Evolutionary conservation across 2,888 invertebrate species (phyloP), one percentile per base, ranked within the genome.

Genomic region (Adelphocoris suturalis): DNA sequence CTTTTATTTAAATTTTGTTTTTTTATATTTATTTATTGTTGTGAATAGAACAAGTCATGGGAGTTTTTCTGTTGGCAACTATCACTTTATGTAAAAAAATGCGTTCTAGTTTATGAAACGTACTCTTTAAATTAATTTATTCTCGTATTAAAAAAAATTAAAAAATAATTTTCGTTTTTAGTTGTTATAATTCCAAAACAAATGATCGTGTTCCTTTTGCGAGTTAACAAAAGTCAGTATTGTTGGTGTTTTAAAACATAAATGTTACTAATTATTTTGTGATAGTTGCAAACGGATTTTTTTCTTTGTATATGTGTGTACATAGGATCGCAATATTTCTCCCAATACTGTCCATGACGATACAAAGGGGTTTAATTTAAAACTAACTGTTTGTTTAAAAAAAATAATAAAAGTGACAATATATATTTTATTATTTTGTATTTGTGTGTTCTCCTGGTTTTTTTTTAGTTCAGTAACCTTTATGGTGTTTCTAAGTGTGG

Each of bases 371-470:
- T 78, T 88, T 78, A 78, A 88, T 78, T 88, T 88, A 80, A 86
- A 88, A 78, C 88, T 88, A 88, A 88, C 88, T 88, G 88, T 88
- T 88, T 88, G 76, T 88, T 87, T 88, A 52, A 52, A 55, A 61
- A 61, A 52, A 88, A 88, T 88, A 88, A 88, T 88, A 88, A 88
- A 88, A 78, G 37, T 88, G 88, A 80, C 78, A 78, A 88, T 88
- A 88, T 88, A 86, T 86, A 88, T 88, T 88, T 88, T 88, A 88
- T 85, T 61, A 85, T 78, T 86, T 88, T 88, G 88, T 78, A 88
- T 88, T 52, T 78, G 27, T 52, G 78, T 78, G 48, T 78, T 12
- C 16, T 78, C 80, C 88, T 86, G 75, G 11, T 78, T 78, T 16
- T 78, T 78, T 16, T 46, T 78, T 11, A n/a, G 78, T 46, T n/a